These are phyloP conservation scores for Leptopilina syphax DNA, from an alignment of 2,888 invertebrate species.

Conservation along the genomic window DNA sequence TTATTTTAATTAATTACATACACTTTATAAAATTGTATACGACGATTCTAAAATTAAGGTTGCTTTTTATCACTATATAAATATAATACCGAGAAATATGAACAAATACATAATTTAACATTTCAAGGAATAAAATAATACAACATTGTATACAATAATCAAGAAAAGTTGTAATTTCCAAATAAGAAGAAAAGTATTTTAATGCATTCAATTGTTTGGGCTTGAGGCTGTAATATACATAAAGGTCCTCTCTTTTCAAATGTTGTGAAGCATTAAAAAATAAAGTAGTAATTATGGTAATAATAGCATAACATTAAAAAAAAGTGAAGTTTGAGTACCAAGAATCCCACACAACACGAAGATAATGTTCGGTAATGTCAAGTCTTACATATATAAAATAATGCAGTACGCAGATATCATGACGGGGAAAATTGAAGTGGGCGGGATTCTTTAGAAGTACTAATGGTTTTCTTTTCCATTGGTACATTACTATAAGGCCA, in stretches of 20 bases:
- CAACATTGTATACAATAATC: too few relatives aligned
- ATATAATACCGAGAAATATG: too few relatives aligned
- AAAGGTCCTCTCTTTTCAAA: background rate
- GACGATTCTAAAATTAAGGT: too few relatives aligned
- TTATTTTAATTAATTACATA: too few relatives aligned
- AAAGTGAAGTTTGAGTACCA: conserved; percentile 10
- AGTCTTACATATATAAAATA: conserved; percentile 12
- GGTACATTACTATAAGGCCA: background rate
- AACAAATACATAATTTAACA: too few relatives aligned
- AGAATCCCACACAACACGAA: conserved; percentile 12
- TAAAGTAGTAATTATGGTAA: conserved; percentile 25
- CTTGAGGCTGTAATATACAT: background rate
- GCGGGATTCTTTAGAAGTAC: conserved; percentile 19
- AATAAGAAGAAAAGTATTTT: background rate
- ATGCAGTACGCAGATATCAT: conserved; percentile 18
- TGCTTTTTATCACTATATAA: too few relatives aligned
- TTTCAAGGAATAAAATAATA: too few relatives aligned
- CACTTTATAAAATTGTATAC: too few relatives aligned
- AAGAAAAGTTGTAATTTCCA: background rate
- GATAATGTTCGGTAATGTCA: conserved; percentile 20
- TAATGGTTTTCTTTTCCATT: conserved; percentile 8
- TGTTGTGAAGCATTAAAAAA: conserved; percentile 9
- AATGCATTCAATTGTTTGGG: background rate
- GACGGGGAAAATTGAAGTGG: conserved; percentile 19
- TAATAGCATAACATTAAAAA: conserved; percentile 9